Evolutionary conservation across 1,140 invertebrate genomes (phyloP).

Genomic region (Antheraea mylitta): DNA sequence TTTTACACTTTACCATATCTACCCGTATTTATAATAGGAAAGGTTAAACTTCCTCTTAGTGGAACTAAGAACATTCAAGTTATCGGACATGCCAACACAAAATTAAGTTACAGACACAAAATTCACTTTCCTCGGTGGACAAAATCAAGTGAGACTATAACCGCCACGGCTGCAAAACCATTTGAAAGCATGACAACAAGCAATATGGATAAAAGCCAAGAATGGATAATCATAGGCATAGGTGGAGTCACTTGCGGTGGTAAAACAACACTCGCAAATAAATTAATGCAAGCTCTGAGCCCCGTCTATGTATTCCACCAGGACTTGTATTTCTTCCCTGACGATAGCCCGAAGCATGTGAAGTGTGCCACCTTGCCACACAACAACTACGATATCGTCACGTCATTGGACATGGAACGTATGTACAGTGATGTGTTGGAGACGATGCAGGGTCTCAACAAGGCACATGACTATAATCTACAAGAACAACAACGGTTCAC

Average conservation of each 20-base stretch:
- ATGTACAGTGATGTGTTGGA: slow-evolving; percentile 82
- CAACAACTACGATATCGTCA: slow-evolving; percentile 88
- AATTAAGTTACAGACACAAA: background rate
- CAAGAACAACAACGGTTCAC: slow-evolving; percentile 27
- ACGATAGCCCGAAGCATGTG: slow-evolving; percentile 83
- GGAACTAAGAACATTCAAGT: background rate
- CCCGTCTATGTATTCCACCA: slow-evolving; percentile 82
- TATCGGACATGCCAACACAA: background rate
- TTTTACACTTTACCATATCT: slow-evolving; percentile 83
- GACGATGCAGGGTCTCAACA: slow-evolving; percentile 53
- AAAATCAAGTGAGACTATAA: background rate
- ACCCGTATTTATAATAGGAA: slow-evolving; percentile 43
- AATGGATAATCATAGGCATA: slow-evolving; percentile 86
- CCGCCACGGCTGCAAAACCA: background rate
- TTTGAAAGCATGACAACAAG: background rate
- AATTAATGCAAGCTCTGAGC: slow-evolving; percentile 76
- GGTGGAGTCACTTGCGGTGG: slow-evolving; percentile 89
- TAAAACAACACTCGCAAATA: slow-evolving; percentile 86
- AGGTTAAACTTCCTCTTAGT: background rate
- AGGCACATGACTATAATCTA: slow-evolving; percentile 23
- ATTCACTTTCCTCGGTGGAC: background rate
- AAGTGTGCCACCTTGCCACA: slow-evolving; percentile 84
- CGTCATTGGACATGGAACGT: slow-evolving; percentile 86
- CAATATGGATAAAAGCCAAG: slow-evolving; percentile 36
- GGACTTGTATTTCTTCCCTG: slow-evolving; percentile 88